phyloP scores from a whole-genome alignment of 2,888 invertebrate species.

The Drosophila kanekoi region DNA sequence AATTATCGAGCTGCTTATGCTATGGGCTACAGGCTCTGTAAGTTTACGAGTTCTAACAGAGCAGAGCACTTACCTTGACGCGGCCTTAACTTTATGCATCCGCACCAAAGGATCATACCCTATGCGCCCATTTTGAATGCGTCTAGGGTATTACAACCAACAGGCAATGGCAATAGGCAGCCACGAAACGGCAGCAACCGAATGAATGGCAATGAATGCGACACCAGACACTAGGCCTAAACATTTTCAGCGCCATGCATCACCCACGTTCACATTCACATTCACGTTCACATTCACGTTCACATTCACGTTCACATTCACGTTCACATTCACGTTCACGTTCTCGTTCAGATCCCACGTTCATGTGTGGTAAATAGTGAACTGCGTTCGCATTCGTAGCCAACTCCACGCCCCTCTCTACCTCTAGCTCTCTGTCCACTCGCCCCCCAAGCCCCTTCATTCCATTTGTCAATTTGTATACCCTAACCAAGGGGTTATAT shows the following conservation, averaged over 20 bases:
- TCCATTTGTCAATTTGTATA: slow-evolving; percentile 40
- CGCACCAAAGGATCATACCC: background rate
- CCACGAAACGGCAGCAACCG: slow-evolving; percentile 73
- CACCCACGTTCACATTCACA: slow-evolving; percentile 53
- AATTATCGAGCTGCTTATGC: too few relatives aligned
- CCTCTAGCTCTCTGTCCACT: background rate
- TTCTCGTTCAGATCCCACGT: slow-evolving; percentile 60
- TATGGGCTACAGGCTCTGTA: too few relatives aligned
- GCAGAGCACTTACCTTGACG: too few relatives aligned
- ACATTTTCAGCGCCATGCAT: slow-evolving; percentile 74
- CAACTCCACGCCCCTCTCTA: background rate
- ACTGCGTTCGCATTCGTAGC: slow-evolving; percentile 47
- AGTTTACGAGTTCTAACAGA: too few relatives aligned
- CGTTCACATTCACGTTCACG: slow-evolving; percentile 30
- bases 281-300: slow-evolving; percentile 24
- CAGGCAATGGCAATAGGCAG: slow-evolving; percentile 41
- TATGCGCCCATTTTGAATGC: background rate
- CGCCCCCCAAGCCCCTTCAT: background rate
- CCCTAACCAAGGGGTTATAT: slow-evolving; percentile 28
- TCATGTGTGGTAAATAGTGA: slow-evolving; percentile 77
- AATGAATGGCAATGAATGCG: slow-evolving; percentile 78
- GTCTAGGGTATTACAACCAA: background rate
- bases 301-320: slow-evolving; percentile 33
- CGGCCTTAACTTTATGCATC: too few relatives aligned
- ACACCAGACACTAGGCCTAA: slow-evolving; percentile 72